Base-by-base conservation (phyloP, 2,113 vertebrate species). In the Ptilonorhynchus violaceus region DNA sequence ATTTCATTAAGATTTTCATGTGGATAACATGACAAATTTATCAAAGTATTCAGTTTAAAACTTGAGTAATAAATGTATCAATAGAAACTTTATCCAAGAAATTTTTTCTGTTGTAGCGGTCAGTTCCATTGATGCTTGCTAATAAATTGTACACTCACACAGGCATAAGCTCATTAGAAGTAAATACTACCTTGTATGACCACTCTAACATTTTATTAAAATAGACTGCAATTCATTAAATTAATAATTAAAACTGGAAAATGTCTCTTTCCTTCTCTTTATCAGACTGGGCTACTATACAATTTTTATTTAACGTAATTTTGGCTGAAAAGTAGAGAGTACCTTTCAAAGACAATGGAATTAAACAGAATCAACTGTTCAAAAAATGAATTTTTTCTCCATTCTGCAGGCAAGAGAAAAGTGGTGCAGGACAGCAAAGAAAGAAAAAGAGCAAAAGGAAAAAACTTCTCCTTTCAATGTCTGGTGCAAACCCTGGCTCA, bases 401-500 rank as follows among this genome's bases (percentile, higher is more conserved):
- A 33, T 89, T 94, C 88, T 83, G 30, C 33, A 89, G 39, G 46
- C 22, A 56, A 77, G 35, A 70, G 37, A 23, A 60, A 79, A 79
- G 63, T 42, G 17, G 15, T 74, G 30, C 37, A 80, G 68, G 42
- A 41, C 31, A 92, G 44, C 27, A 82, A 96, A 89, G 28, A 50
- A 58, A 89, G 15, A 68, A 14, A 88, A 72, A 77, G n/a, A 79
- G 68, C 42, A 84, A 81, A 92, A 78, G 10, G 60, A 49, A 92
- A 62, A 89, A 79, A n/a, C 41, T 17, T 80, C 94, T 92, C 42
- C 73, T 97, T 68, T 83, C 89, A 92, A 35, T 85, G 77, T 82
- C 78, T 56, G n/a, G 25, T 74, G 97, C 74, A 83, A 94, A 89
- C 72, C 55, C 83, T 95, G 94, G 96, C 72, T 94, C 78, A 67